These are phyloP conservation scores for Peromyscus nudipes DNA, from an alignment of 2,797 vertebrate species.

Conservation along the genomic window DNA sequence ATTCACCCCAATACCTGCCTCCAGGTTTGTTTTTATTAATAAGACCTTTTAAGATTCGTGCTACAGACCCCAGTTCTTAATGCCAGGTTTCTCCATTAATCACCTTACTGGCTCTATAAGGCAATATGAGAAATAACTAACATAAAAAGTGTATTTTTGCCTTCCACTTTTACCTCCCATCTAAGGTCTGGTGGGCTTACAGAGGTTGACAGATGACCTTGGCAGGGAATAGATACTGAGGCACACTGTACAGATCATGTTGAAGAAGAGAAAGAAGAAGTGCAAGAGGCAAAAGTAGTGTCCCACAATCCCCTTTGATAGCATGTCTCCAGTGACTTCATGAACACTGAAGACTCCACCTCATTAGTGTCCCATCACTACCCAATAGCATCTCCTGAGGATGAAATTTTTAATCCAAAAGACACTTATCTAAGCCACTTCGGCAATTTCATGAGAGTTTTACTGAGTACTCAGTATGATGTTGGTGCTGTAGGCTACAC, in stretches of 20 bases:
- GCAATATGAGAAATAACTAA: background rate
- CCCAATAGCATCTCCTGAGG: no score
- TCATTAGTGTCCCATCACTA: background rate
- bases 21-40: no score
- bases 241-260: background rate
- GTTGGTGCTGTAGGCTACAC: background rate
- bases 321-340: no score
- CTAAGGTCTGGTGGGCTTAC: background rate
- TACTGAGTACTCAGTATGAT: background rate
- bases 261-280: background rate
- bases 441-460: background rate
- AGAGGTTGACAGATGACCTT: background rate
- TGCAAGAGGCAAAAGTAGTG: no score
- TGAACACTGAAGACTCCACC: background rate
- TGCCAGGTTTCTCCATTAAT: background rate
- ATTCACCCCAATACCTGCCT: no score
- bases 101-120: background rate
- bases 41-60: no score
- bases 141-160: background rate
- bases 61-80: background rate
- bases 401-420: background rate
- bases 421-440: background rate
- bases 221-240: background rate
- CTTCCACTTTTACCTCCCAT: background rate
- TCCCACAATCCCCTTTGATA: no score